These are phyloP conservation scores for Metaphire vulgaris DNA, from an alignment of 1,140 invertebrate genomes.

Conservation along the genomic window DNA sequence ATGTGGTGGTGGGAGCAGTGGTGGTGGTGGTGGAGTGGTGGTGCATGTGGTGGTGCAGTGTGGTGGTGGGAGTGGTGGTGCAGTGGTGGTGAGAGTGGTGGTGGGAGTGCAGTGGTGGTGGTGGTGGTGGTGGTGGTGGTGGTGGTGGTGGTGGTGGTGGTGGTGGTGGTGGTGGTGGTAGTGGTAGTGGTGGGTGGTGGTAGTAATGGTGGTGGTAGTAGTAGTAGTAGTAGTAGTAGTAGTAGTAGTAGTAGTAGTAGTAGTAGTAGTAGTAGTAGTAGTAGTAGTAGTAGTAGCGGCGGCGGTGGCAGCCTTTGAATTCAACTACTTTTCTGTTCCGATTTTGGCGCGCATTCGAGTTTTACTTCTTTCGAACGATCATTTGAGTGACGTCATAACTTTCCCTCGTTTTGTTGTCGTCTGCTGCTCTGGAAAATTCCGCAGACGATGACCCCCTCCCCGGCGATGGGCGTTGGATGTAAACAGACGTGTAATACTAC, in stretches of 20 bases:
- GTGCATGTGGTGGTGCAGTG: too few relatives aligned
- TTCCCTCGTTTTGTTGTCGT: too few relatives aligned
- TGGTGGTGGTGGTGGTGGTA: background rate
- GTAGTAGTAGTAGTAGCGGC: background rate
- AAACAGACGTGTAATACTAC: too few relatives aligned
- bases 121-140: background rate
- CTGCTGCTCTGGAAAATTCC: too few relatives aligned
- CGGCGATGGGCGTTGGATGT: too few relatives aligned
- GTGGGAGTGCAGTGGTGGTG: background rate
- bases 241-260: background rate
- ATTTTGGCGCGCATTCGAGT: too few relatives aligned
- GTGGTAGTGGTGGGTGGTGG: background rate
- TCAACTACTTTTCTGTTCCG: too few relatives aligned
- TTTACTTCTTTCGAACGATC: too few relatives aligned
- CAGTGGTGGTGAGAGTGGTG: background rate
- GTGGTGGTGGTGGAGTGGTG: too few relatives aligned
- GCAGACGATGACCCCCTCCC: too few relatives aligned
- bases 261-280: slow-evolving; percentile 3
- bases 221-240: slow-evolving; percentile 1
- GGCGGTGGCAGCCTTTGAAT: background rate
- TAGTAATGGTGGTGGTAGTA: background rate
- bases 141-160: background rate
- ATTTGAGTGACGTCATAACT: too few relatives aligned
- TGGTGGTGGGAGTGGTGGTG: background rate
- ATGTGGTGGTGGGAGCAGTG: too few relatives aligned